Conservation (phyloP, 2,797 vertebrate species). For the Tamandua tetradactyla region DNA sequence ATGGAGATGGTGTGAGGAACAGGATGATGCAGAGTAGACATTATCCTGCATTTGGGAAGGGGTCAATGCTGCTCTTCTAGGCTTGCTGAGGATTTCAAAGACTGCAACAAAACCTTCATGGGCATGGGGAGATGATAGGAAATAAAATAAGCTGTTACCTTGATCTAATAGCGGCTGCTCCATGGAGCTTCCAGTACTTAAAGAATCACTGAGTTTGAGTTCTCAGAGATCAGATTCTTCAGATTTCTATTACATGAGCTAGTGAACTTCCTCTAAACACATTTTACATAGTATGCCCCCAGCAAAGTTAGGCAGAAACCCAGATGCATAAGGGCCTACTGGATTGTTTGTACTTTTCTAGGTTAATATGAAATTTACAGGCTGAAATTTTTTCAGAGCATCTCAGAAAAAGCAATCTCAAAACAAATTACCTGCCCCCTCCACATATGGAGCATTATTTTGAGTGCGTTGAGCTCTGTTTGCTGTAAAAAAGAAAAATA, state of each 20-base stretch:
- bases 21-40: neutral
- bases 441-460: neutral
- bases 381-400: neutral
- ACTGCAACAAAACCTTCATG: neutral
- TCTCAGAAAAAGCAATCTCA: slow-evolving; percentile 3
- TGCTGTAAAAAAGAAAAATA: neutral
- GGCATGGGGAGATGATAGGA: neutral
- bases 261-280: neutral
- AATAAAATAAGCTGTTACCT: neutral
- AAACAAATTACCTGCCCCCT: neutral
- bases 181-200: neutral
- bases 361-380: neutral
- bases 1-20: no score
- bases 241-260: neutral
- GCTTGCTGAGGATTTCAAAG: neutral
- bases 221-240: neutral
- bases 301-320: neutral
- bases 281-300: neutral
- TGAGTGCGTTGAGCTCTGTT: neutral
- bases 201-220: neutral
- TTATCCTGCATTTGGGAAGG: neutral
- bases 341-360: slow-evolving; percentile 21
- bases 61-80: neutral
- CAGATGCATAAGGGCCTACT: neutral
- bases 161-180: neutral